These are phyloP conservation scores for Tachina lurida DNA, from an alignment of 2,888 invertebrate species.

Conservation along the genomic window DNA sequence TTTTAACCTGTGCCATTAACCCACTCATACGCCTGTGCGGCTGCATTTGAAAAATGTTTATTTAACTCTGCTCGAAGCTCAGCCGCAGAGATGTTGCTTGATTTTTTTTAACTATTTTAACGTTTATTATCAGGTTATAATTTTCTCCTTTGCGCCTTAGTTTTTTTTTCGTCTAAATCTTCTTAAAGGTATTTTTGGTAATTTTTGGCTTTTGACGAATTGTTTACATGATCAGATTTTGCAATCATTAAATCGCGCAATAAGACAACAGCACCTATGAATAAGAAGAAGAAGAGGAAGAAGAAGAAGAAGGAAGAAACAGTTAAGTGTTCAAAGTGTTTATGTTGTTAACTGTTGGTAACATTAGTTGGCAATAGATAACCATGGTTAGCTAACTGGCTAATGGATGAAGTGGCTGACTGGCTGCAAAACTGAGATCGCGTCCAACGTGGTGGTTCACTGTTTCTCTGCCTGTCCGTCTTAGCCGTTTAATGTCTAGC, in stretches of 20 bases:
- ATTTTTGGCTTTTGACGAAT: constrained; percentile 44
- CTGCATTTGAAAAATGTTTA: constrained; percentile 7
- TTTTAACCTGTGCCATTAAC: constrained; percentile 69
- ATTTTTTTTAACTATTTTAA: constrained; percentile 41
- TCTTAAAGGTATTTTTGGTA: constrained; percentile 13
- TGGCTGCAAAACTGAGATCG: neutral
- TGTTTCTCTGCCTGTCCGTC: neutral
- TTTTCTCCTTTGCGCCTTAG: constrained; percentile 74
- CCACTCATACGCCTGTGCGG: constrained; percentile 57
- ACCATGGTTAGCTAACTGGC: constrained; percentile 53
- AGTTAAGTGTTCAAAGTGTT: constrained; percentile 67
- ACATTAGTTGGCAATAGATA: constrained; percentile 65
- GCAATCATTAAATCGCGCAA: constrained; percentile 63
- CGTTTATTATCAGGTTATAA: constrained; percentile 66
- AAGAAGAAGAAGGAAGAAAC: constrained; percentile 4
- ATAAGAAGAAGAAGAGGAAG: neutral
- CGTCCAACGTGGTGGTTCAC: neutral
- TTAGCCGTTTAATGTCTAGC: constrained; percentile 12
- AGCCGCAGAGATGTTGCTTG: constrained; percentile 5
- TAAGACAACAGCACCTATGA: constrained; percentile 8
- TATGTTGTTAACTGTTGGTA: constrained; percentile 70
- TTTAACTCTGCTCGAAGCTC: neutral
- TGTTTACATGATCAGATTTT: constrained; percentile 71
- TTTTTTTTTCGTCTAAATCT: constrained; percentile 5
- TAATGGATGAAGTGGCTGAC: constrained; percentile 43